These are phyloP conservation scores for Rhinophrynus dorsalis DNA, from an alignment of 2,797 vertebrate species.

Conservation along the genomic window DNA sequence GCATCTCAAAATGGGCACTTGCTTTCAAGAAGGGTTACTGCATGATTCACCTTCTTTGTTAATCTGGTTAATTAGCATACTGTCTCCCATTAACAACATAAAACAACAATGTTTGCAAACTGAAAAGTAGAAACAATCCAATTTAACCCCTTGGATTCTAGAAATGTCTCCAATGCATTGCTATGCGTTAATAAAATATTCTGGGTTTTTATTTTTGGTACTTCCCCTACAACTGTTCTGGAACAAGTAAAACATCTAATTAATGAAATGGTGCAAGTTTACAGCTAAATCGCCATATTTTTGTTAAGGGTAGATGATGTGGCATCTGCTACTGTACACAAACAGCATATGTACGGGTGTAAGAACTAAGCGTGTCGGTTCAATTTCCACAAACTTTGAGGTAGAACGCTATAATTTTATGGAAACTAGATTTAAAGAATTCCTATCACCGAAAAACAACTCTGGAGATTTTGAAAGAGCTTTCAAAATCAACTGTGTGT, in stretches of 20 bases:
- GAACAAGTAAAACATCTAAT: neutral
- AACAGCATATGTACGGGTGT: neutral
- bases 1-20: slow-evolving; percentile 71
- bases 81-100: slow-evolving; percentile 67
- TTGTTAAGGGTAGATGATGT: slow-evolving; percentile 2
- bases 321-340: slow-evolving; percentile 25
- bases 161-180: no score
- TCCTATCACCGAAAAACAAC: no score
- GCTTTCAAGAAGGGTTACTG: slow-evolving; percentile 68
- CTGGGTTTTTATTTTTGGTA: neutral
- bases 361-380: neutral
- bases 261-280: neutral
- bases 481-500: no score
- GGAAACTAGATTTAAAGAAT: no score
- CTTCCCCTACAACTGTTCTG: neutral
- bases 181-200: neutral
- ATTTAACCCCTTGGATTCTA: no score
- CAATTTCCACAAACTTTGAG: slow-evolving; percentile 1
- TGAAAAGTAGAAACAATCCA: slow-evolving; percentile 55
- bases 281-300: slow-evolving; percentile 8
- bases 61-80: slow-evolving; percentile 76
- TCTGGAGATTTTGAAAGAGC: no score
- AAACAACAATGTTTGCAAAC: slow-evolving; percentile 61
- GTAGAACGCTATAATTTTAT: neutral
- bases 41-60: slow-evolving; percentile 74